Percentiles rank a stretch among this genome's conserved stretches.
These are phyloP conservation scores for Synchiropus splendidus DNA, from an alignment of 2,113 vertebrate genomes.

Conservation along the genomic window DNA sequence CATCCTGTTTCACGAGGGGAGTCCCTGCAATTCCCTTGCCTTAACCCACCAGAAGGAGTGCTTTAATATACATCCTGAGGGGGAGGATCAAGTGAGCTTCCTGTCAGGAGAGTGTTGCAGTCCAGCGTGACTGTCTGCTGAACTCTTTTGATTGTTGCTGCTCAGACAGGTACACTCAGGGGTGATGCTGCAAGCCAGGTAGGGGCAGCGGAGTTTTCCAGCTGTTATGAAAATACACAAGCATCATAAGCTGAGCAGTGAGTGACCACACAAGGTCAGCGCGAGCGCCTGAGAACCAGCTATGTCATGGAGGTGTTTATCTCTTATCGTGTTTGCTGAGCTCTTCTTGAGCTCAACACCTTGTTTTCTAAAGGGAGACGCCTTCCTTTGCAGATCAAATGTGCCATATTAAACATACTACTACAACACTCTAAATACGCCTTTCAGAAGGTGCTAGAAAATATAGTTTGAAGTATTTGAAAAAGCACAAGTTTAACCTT, in stretches of 20 bases:
- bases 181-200: conserved; percentile 21
- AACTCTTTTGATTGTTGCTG: conserved; percentile 29
- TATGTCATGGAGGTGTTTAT: neutral
- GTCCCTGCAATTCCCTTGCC: conserved; percentile 25
- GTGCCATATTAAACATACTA: neutral
- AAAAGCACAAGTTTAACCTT: no score
- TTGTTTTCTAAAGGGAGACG: no score
- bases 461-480: no score
- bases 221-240: conserved; percentile 42
- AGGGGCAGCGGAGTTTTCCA: conserved; percentile 33
- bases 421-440: no score
- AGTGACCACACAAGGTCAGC: conserved; percentile 15
- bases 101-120: conserved; percentile 16
- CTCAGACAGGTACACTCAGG: conserved; percentile 14
- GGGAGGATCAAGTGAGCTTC: conserved; percentile 21
- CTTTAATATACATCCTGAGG: conserved; percentile 45
- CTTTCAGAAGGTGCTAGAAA: no score
- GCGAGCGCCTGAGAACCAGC: conserved; percentile 39
- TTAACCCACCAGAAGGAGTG: conserved; percentile 34
- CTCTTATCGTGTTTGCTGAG: conserved; percentile 7
- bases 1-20: conserved; percentile 40
- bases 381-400: no score
- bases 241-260: conserved; percentile 13
- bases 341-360: neutral
- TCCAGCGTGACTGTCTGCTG: conserved; percentile 17